Evolutionary conservation across 2,113 vertebrate genomes (phyloP).

Genomic region (Catagonus wagneri): DNA sequence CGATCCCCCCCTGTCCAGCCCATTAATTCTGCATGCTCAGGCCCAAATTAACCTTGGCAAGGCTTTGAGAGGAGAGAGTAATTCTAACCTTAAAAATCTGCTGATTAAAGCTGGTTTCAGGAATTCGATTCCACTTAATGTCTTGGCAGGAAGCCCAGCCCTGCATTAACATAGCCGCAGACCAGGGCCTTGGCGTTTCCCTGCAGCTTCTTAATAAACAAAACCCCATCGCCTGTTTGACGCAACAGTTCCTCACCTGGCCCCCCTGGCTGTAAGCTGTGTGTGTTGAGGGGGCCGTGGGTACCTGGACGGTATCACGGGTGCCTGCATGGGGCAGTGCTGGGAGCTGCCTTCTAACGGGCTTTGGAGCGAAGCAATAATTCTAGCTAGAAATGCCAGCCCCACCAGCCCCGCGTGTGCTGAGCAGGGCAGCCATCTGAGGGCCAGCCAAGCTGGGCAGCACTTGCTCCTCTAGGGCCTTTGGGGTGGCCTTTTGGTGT

Average conservation of each 20-base stretch:
- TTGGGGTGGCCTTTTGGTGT: not conserved
- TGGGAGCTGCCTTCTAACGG: not conserved
- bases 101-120: constrained; percentile 99
- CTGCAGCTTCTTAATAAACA: constrained; percentile 75
- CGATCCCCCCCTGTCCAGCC: constrained; percentile 88
- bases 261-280: not conserved
- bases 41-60: constrained; percentile 99
- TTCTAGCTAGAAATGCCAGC: not conserved
- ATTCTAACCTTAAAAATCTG: constrained; percentile 99
- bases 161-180: constrained; percentile 95
- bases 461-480: no score
- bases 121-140: constrained; percentile 99
- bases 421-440: not conserved
- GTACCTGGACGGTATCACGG: not conserved
- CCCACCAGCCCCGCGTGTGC: accelerated
- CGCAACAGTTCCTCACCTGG: constrained; percentile 65
- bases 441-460: not conserved
- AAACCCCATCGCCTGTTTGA: constrained; percentile 61
- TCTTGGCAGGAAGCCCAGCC: constrained; percentile 94
- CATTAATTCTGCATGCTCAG: constrained; percentile 94
- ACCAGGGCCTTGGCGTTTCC: constrained; percentile 85
- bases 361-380: not conserved
- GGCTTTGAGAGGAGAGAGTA: constrained; percentile 96
- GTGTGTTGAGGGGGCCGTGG: not conserved
- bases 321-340: not conserved